Evolutionary conservation across 1,140 invertebrate species (phyloP), one percentile per base, ranked within the genome.

Genomic region (Leptopilina boulardi): DNA sequence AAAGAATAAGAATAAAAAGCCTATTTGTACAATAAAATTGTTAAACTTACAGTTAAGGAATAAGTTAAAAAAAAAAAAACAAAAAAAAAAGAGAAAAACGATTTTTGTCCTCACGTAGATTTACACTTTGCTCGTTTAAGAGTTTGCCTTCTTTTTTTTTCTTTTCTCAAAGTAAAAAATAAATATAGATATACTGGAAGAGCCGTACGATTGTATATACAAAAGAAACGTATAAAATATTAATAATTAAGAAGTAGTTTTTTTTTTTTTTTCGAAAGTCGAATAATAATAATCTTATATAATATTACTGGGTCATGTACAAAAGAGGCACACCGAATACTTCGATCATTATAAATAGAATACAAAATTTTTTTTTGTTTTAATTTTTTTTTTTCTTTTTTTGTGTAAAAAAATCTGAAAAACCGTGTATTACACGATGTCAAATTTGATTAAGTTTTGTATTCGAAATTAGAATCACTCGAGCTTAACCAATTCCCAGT

Each of bases 131-230:
- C 56, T 26, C 13, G 3, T 47, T 47, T 47, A 13, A n/a, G 3
- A 15, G 13, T 77, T 77, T 74, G 71, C 70, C 77, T 79, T 80
- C 79, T 18, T 74, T 71, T 21, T 70, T 78, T 70, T 80, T 80
- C n/a, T 74, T 71, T 21, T 70, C 79, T 70, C 79, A 83, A 85
- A 85, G 75, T 83, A 56, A 85, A 85, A 85, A 87, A 86, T 85
- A 88, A 87, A 87, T 87, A 87, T 84, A 82, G 56, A 82, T 82
- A 77, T 85, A 87, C 73, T 87, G 87, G 86, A 87, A 88, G 86
- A 87, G 77, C 85, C 77, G 66, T 85, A 78, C 80, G 76, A 84
- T 84, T 70, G 84, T 88, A 88, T 88, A 85, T 88, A 88, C 87
- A 88, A 84, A 86, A 86, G 80, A 77, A 71, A 78, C 11, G 74